Evolutionary conservation across 1,140 invertebrate genomes (phyloP).

Genomic region (Lasioglossum albipes): DNA sequence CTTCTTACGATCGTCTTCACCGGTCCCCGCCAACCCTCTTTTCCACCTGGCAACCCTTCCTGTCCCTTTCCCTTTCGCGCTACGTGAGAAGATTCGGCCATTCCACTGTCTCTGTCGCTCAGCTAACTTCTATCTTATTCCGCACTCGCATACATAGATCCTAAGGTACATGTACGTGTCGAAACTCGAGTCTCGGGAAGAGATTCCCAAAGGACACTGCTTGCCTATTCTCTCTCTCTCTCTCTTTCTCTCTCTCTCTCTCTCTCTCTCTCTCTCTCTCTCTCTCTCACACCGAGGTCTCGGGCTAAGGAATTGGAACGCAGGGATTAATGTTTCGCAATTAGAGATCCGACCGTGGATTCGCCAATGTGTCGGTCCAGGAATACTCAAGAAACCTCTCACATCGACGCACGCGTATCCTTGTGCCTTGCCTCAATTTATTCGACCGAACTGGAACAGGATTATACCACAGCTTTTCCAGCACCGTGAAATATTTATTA

Average conservation of each 20-base stretch:
- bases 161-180: too few relatives aligned
- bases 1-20: conserved; percentile 40
- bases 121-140: conserved; percentile 3
- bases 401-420: not conserved
- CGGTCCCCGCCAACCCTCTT: too few relatives aligned
- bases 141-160: too few relatives aligned
- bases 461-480: not conserved
- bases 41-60: not conserved
- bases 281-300: conserved; percentile 9
- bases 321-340: conserved; percentile 62
- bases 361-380: conserved; percentile 9
- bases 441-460: not conserved
- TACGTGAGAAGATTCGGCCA: conserved; percentile 44
- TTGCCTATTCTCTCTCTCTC: not conserved
- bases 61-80: conserved; percentile 3
- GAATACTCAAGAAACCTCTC: conserved; percentile 24
- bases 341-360: conserved; percentile 36
- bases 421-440: not conserved
- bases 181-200: not conserved
- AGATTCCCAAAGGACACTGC: conserved; percentile 31
- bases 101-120: conserved; percentile 14
- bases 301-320: conserved; percentile 48
- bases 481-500: conserved; percentile 22
- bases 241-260: too few relatives aligned
- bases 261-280: too few relatives aligned